phyloP scores from a whole-genome alignment of 2,797 vertebrate species.

The Epinephelus coioides region DNA sequence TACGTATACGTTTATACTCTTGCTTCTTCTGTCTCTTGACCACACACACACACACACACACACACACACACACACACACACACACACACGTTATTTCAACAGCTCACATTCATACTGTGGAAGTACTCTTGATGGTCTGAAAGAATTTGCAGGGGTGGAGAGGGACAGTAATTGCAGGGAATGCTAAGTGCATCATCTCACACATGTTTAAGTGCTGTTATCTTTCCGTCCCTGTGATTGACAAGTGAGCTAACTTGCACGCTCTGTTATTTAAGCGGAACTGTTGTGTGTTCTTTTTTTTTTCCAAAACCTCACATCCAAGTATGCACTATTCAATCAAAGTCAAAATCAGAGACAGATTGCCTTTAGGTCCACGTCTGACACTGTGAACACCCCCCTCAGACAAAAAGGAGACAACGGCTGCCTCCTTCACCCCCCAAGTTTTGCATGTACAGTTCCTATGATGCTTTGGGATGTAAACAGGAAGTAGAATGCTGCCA shows the following conservation, averaged over 20 bases:
- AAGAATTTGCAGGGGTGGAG: constrained; percentile 67
- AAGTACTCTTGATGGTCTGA: constrained; percentile 60
- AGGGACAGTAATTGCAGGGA: constrained; percentile 78
- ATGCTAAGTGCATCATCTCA: constrained; percentile 74
- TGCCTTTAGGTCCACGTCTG: not conserved
- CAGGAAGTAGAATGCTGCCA: not conserved
- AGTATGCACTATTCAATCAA: constrained; percentile 34
- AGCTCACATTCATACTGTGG: constrained; percentile 47
- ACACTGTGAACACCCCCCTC: not conserved
- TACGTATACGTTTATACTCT: constrained; percentile 78
- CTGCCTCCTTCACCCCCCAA: not conserved
- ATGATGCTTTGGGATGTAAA: not conserved
- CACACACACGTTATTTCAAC: constrained; percentile 13
- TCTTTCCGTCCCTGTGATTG: constrained; percentile 60
- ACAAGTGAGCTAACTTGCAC: constrained; percentile 64
- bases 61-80: constrained; percentile 29
- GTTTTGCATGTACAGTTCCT: not conserved
- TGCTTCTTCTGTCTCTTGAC: constrained; percentile 15
- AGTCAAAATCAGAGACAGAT: constrained; percentile 36
- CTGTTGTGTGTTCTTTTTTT: constrained; percentile 2
- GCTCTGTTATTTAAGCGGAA: constrained; percentile 51
- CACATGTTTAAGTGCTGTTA: constrained; percentile 71
- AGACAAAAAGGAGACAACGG: not conserved
- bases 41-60: constrained; percentile 17
- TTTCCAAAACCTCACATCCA: constrained; percentile 28